phyloP scores from a whole-genome alignment of 2,113 vertebrate genomes.

The Turnix velox region DNA sequence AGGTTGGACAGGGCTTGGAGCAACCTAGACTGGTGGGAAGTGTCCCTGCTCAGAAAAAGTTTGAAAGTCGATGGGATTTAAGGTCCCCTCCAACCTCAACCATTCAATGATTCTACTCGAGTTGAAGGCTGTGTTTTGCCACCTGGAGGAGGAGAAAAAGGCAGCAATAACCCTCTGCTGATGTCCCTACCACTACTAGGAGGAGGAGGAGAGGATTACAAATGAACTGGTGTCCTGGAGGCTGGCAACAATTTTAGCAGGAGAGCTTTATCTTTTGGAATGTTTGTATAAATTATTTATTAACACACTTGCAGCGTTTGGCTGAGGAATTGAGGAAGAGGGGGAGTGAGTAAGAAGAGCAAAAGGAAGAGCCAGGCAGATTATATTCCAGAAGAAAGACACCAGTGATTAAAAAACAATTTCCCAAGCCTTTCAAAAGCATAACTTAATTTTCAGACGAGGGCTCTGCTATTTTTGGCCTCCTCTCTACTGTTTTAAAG shows the following conservation, averaged over 20 bases:
- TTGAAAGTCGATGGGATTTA: too few species aligned
- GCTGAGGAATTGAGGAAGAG: slow-evolving; percentile 36
- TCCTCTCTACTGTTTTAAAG: not conserved
- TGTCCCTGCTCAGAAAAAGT: too few species aligned
- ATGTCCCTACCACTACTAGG: not conserved
- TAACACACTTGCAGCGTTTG: slow-evolving; percentile 37
- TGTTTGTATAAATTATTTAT: slow-evolving; percentile 54
- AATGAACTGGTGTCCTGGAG: slow-evolving; percentile 1
- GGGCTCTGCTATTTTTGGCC: not conserved
- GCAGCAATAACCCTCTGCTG: not conserved
- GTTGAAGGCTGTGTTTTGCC: not conserved
- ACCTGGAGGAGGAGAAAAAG: not conserved
- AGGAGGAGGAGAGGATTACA: not conserved
- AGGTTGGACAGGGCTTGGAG: too few species aligned
- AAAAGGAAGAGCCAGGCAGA: not conserved
- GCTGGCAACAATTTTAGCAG: not conserved
- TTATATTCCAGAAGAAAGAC: slow-evolving; percentile 22
- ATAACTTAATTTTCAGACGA: slow-evolving; percentile 5
- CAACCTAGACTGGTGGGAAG: too few species aligned
- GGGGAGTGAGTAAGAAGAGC: too few species aligned
- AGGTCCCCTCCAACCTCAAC: too few species aligned
- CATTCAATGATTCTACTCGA: not conserved
- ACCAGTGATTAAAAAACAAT: slow-evolving; percentile 35
- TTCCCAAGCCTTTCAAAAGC: slow-evolving; percentile 4
- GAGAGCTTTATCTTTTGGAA: slow-evolving; percentile 37